Conservation (phyloP, 2,113 vertebrate genomes). For the Perca fluviatilis region DNA sequence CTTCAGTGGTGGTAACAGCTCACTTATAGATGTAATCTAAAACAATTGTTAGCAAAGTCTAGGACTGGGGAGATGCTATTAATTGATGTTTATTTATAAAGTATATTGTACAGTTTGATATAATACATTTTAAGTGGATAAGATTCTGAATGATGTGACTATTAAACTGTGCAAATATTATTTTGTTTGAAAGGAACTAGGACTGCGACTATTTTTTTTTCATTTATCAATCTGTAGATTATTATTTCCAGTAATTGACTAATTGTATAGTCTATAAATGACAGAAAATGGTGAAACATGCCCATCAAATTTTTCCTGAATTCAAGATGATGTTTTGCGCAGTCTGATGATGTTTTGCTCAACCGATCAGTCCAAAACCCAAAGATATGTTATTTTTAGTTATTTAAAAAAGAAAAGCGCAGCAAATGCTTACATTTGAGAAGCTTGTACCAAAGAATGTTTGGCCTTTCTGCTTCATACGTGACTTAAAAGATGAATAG, state of each 20-base stretch:
- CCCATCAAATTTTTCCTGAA: neutral
- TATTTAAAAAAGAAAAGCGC: neutral
- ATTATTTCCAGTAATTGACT: neutral
- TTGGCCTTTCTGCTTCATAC: too few relatives aligned
- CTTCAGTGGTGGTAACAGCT: conserved; percentile 15
- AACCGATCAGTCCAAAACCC: neutral
- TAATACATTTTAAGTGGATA: neutral
- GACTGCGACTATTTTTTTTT: neutral
- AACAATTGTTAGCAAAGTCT: neutral
- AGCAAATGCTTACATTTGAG: neutral
- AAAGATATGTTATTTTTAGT: neutral
- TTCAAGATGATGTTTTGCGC: neutral
- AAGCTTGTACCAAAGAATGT: neutral
- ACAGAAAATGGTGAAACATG: too few relatives aligned
- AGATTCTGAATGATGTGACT: neutral
- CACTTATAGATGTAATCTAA: neutral
- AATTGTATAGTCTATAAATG: too few relatives aligned
- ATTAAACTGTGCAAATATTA: neutral
- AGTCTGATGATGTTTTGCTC: too few relatives aligned
- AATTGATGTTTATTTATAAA: neutral
- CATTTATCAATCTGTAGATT: neutral
- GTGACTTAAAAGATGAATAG: neutral
- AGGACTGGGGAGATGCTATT: neutral
- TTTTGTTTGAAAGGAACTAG: neutral
- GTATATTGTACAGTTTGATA: neutral